Evolutionary conservation across 2,888 invertebrate species (phyloP).

Genomic region (Piscicola geometra): DNA sequence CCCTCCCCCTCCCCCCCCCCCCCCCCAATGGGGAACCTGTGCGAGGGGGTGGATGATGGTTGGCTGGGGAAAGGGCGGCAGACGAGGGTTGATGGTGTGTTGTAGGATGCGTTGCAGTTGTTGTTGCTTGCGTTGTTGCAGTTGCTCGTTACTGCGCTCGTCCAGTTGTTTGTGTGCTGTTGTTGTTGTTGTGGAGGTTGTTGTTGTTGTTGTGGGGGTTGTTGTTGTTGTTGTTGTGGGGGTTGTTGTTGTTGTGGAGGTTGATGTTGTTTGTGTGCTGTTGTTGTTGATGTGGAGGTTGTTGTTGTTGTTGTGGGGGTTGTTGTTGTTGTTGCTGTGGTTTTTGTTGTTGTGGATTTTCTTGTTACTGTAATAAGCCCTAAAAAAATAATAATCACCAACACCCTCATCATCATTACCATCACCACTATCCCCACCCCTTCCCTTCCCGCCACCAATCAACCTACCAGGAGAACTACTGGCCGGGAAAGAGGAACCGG

Average conservation of each 20-base stretch:
- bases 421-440: too few species aligned
- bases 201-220: not conserved
- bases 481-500: not conserved
- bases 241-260: not conserved
- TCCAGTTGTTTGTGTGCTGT: not conserved
- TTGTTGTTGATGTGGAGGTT: too few species aligned
- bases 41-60: conserved; percentile 73
- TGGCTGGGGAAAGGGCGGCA: conserved; percentile 86
- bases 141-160: not conserved
- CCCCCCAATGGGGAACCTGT: too few species aligned
- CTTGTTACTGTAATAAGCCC: too few species aligned
- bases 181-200: not conserved
- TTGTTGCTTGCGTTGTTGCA: conserved; percentile 13
- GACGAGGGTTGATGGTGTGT: conserved; percentile 69
- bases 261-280: too few species aligned
- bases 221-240: not conserved
- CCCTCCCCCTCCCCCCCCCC: too few species aligned
- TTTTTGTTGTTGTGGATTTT: too few species aligned
- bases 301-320: too few species aligned
- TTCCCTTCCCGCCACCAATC: too few species aligned
- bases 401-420: too few species aligned
- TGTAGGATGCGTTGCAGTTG: conserved; percentile 44
- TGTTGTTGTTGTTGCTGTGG: too few species aligned
- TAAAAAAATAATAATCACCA: too few species aligned
- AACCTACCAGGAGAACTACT: not conserved